Base-by-base conservation (phyloP, 1,140 invertebrate species). In the Drosophila jambulina region DNA sequence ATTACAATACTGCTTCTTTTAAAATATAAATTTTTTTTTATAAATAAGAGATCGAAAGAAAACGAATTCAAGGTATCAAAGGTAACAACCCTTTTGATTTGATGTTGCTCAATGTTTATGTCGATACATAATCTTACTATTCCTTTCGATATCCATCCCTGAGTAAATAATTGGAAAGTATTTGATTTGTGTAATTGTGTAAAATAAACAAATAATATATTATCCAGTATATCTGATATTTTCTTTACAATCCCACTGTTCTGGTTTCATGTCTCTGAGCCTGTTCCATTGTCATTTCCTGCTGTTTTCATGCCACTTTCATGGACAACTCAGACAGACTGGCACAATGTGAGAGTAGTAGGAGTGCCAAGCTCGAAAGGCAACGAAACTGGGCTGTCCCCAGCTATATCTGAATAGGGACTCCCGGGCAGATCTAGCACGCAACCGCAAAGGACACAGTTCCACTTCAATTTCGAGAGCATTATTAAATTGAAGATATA, bases 251-350 rank as follows among this genome's bases (percentile, higher is more conserved):
- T 23, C 13, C 53, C 81, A 83, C 75, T 68, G 82, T 82, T 36
- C 45, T 25, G 21, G 36, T 72, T 21, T 51, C 67, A 48, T 61
- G 63, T 79, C 63, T 42, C 43, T 32, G 10, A 56, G 59, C 29
- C 51, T 45, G 49, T 34, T 51, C 46, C 60, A 79, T 80, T 87
- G 83, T 80, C 63, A 76, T 83, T 79, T 60, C 72, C 63, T 69
- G 71, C 84, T 74, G 79, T 53, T 82, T 79, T 87, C 83, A 68
- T 83, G 80, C 67, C 62, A 80, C 68, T 84, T 90, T 71, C 85
- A 88, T 63, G 84, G 68, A 83, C 71, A 64, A 21, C 45, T 48
- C 19, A 59, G 60, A 67, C 49, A 56, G 61, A 43, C 42, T 75
- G 69, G 68, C 57, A 67, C 59, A 67, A 43, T 65, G 48, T 40